Base-by-base conservation (phyloP, 2,888 invertebrate genomes). In the Neria commutata region DNA sequence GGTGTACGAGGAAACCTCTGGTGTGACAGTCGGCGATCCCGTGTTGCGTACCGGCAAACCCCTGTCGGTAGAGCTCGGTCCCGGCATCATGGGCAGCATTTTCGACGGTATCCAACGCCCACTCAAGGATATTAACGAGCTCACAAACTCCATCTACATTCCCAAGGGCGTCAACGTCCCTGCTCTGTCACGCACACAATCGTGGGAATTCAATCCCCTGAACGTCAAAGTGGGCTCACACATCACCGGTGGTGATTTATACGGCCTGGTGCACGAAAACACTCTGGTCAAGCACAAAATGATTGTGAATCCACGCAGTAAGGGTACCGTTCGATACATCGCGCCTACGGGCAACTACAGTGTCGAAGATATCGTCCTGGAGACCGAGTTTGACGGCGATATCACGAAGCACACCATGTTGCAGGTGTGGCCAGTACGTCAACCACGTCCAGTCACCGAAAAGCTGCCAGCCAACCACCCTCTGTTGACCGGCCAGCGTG, bases 51-150 rank as follows among this genome's bases (percentile, higher is more conserved):
- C 99, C 0, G 99, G 99, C 69, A 99, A 99, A 83, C 99, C 99
- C 0, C 84, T 99, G 55, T 99, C 99, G 5, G 99, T 99, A 37
- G 99, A 99, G 83, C 85, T 99, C 58, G 99, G 99, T 6, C 99
- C 99, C 52, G 98, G 98, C 78, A 99, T 99, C 83, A 90, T 99
- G 88, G 96, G 95, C 68, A 96, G 95, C 81, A 99, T 99, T 85
- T 99, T 98, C 84, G 99, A 99, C 84, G 99, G 99, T 86, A 99
- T 99, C 83, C 99, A 99, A 84, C 92, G 99, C 78, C 99, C 99
- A 0, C 83, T 99, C 75, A 95, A 94, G 83, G 98, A 97, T 84
- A 99, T 99, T 82, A 87, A 91, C 79, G 95, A 95, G 79, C 83
- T 96, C 65, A 95, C 96, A 1, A 87, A 89, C 79, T 96, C 95